phyloP scores from a whole-genome alignment of 2,797 vertebrate genomes.

The Paedocypris micromegethes region DNA sequence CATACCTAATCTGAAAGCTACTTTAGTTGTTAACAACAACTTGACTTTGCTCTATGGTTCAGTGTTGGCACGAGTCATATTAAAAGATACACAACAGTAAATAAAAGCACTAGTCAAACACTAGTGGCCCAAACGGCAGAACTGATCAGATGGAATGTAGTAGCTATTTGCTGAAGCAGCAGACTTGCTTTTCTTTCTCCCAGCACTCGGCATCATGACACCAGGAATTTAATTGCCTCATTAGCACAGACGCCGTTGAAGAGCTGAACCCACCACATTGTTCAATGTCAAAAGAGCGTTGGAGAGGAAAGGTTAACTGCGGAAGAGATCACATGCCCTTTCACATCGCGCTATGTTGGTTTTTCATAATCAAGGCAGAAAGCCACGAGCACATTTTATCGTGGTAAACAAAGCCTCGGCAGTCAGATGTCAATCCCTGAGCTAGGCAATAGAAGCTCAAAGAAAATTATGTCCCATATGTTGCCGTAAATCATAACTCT shows the following conservation, averaged over 20 bases:
- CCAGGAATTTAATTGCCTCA: conserved; percentile 72
- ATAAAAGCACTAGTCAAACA: neutral
- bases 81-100: too few species aligned
- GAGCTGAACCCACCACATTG: conserved; percentile 63
- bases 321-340: conserved; percentile 58
- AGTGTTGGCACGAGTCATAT: too few species aligned
- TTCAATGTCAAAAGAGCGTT: conserved; percentile 70
- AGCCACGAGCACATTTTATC: conserved; percentile 41
- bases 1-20: too few species aligned
- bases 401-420: neutral
- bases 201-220: conserved; percentile 52
- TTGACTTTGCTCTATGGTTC: too few species aligned
- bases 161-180: conserved; percentile 69
- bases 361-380: conserved; percentile 45
- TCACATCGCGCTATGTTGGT: conserved; percentile 54
- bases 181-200: conserved; percentile 57
- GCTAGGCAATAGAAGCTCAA: conserved; percentile 10
- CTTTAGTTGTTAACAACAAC: too few species aligned
- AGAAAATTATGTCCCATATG: conserved; percentile 11
- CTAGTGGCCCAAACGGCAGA: neutral
- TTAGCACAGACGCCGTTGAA: conserved; percentile 65
- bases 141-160: conserved; percentile 44
- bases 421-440: too few species aligned
- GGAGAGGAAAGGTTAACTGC: conserved; percentile 69
- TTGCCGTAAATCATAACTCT: conserved; percentile 13